A percentile compares a stretch with the other conserved stretches of the same genome.
phyloP scores from a whole-genome alignment of 2,888 invertebrate species.

The Amiota communis region DNA sequence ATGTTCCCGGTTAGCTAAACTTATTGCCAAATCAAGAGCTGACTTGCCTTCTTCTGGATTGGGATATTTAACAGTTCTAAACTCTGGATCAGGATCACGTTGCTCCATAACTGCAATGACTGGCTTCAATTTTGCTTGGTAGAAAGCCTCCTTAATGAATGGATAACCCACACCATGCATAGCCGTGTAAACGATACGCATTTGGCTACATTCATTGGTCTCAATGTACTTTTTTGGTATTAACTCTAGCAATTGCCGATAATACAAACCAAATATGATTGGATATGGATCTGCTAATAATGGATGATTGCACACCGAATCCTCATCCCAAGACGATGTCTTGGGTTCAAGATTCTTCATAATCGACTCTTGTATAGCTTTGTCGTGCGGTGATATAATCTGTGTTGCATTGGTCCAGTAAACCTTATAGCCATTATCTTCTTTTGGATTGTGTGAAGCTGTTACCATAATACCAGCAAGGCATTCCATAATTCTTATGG shows the following conservation, averaged over 20 bases:
- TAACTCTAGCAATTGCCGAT: slow-evolving; percentile 75
- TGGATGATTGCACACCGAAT: slow-evolving; percentile 74
- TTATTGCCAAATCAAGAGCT: slow-evolving; percentile 83
- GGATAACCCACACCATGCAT: slow-evolving; percentile 98
- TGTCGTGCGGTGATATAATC: slow-evolving; percentile 94
- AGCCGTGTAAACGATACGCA: slow-evolving; percentile 91
- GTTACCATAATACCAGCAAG: slow-evolving; percentile 94
- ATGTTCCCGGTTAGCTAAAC: slow-evolving; percentile 82
- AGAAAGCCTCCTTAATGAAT: slow-evolving; percentile 84
- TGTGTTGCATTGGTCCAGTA: slow-evolving; percentile 97
- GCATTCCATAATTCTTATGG: slow-evolving; percentile 82
- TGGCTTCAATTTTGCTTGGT: slow-evolving; percentile 80
- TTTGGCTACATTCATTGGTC: slow-evolving; percentile 74
- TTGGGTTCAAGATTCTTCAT: slow-evolving; percentile 84
- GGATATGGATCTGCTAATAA: slow-evolving; percentile 81
- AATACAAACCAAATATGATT: slow-evolving; percentile 81
- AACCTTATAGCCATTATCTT: slow-evolving; percentile 98
- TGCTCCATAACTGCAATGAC: slow-evolving; percentile 76
- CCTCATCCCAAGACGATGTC: slow-evolving; percentile 84
- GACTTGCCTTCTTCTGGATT: slow-evolving; percentile 97
- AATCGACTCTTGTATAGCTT: slow-evolving; percentile 86
- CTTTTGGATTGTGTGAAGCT: slow-evolving; percentile 95
- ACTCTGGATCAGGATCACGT: slow-evolving; percentile 94
- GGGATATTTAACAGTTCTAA: slow-evolving; percentile 96
- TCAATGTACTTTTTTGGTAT: slow-evolving; percentile 76